Evolutionary conservation across 2,113 vertebrate species (phyloP), one percentile per base, ranked within the genome.

Genomic region (Chascanopsetta lugubris): DNA sequence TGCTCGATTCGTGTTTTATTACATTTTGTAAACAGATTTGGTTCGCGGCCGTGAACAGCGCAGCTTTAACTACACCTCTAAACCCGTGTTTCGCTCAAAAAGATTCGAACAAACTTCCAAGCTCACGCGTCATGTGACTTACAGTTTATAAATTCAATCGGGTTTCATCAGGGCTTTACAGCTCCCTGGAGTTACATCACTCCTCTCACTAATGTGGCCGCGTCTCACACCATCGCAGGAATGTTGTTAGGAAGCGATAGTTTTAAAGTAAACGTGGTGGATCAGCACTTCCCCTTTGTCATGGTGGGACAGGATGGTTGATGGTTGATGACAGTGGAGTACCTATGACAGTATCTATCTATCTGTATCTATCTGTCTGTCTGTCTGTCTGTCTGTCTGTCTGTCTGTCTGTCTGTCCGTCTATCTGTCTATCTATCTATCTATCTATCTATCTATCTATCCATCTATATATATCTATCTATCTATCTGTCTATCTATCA

Each of bases 151-250:
- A 18, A 42, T 45, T 45, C 1, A 3, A 45, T 20, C 3, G 3
- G 6, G 6, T 53, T 13, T 61, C n/a, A n/a, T 26, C 38, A 50
- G 32, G 48, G 22, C 72, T 84, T 79, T 75, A 80, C 24, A 8
- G 47, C 58, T 56, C 60, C 64, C 73, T 75, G 30, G 17, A 42
- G 17, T 1, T 42, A 6, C 17, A 42, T 42, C 38, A 42, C 17
- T 55, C 36, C 38, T 45, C 38, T 25, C 51, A 61, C 60, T 69
- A 57, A 75, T 29, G 56, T 70, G 61, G 49, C 48, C 56, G 60
- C 62, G 69, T 59, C 66, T 79, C 43, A 71, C 50, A 51, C 26
- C 71, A 72, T 40, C 11, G 38, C 38, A 42, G 6, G n/a, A 11
- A 3, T 15, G 30, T 3, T 32, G 34, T n/a, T 42, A 18, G 17